Evolutionary conservation across 1,140 invertebrate genomes (phyloP), one percentile per base, ranked within the genome.

Genomic region (Calephelis nemesis): DNA sequence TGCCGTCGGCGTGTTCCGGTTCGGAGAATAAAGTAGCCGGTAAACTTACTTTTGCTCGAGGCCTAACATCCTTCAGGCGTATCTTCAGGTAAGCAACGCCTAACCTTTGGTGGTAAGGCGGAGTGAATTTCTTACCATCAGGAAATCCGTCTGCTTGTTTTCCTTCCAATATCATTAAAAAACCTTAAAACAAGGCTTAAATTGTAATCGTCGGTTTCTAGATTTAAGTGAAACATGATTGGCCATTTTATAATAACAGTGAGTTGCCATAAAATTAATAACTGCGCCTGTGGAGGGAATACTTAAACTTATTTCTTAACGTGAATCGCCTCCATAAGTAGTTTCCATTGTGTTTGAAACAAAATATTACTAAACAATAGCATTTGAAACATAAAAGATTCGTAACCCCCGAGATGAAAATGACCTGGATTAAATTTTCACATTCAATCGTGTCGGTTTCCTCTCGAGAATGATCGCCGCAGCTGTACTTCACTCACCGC

Each of bases 391-490:
- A 84, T 84, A 84, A 83, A 77, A 81, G 78, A 84, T 79, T 82
- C 73, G 79, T 77, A 77, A 75, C 67, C 63, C 65, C 71, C 78
- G 77, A 77, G 19, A 52, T 47, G 42, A 63, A 63, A 84, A 83
- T 83, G 84, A 86, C 81, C 82, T 82, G 82, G 82, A 86, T 86
- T 84, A 86, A 86, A 84, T 84, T 86, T 86, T 86, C 78, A 86
- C 82, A 84, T 86, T 86, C 80, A 83, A 86, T 83, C 81, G 84
- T 75, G 52, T 62, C 69, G 54, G 82, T 84, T 84, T 86, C 75
- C 82, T 77, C 84, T 72, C 73, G 84, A 81, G 84, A 84, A 77
- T 73, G 78, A 82, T 83, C 75, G 77, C 76, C 47, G 42, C 1
- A 42, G 42, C 47, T 10, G 7, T 48, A 12, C 12, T 48, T 48